These are phyloP conservation scores for Urocynchramus pylzowi DNA, from an alignment of 2,113 vertebrate species.

Conservation along the genomic window DNA sequence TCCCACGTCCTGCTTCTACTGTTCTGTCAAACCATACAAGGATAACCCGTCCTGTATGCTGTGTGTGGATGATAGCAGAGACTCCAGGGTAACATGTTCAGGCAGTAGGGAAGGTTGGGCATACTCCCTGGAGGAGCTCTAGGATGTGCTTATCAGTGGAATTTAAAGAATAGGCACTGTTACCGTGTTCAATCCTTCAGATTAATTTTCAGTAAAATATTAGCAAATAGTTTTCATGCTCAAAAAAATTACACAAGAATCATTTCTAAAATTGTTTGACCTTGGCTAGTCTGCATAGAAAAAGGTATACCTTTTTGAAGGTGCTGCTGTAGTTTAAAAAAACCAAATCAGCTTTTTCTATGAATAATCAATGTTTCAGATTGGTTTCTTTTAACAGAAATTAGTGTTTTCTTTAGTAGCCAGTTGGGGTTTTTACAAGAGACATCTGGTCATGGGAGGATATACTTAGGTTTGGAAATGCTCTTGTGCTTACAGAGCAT, in stretches of 20 bases:
- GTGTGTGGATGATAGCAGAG: neutral
- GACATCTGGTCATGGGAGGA: neutral
- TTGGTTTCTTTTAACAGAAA: neutral
- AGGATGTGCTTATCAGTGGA: conserved; percentile 5
- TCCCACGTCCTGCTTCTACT: conserved; percentile 14
- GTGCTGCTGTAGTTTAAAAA: neutral
- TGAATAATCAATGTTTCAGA: neutral
- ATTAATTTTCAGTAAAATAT: neutral
- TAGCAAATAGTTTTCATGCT: neutral
- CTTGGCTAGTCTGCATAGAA: neutral
- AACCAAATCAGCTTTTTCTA: neutral
- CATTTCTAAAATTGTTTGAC: neutral
- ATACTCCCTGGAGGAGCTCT: neutral
- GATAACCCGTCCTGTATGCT: neutral
- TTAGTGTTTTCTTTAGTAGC: neutral
- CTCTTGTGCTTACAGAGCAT: neutral
- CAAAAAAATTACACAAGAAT: neutral
- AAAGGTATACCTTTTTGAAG: neutral
- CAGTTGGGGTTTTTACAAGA: neutral
- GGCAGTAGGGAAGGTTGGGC: conserved; percentile 5
- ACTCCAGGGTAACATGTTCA: neutral
- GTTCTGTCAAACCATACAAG: conserved; percentile 1
- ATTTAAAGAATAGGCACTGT: conserved; percentile 28
- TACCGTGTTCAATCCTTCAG: neutral
- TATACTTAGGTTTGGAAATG: neutral